Evolutionary conservation across 2,113 vertebrate species (phyloP).

Genomic region (Redunca redunca): DNA sequence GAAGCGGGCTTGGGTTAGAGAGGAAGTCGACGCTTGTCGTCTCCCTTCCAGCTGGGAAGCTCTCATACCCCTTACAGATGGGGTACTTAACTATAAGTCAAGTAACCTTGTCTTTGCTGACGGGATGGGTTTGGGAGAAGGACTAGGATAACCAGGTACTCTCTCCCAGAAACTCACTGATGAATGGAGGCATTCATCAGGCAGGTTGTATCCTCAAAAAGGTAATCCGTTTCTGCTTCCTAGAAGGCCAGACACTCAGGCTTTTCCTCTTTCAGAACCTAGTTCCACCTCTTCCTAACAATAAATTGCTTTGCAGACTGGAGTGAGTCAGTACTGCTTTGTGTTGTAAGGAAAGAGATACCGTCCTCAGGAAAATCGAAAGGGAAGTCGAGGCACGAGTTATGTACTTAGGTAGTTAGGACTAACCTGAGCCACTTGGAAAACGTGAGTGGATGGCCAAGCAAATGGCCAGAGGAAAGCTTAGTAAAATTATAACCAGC

Average conservation of each 20-base stretch:
- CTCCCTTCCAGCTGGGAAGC: accelerated
- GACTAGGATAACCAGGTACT: neutral
- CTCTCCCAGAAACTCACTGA: neutral
- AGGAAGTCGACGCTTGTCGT: neutral
- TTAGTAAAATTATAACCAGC: neutral
- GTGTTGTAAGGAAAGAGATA: neutral
- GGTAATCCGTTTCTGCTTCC: neutral
- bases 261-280: neutral
- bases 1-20: neutral
- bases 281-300: neutral
- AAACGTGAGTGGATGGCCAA: neutral
- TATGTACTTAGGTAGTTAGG: neutral
- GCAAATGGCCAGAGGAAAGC: neutral
- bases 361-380: neutral
- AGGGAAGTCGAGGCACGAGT: neutral
- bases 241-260: neutral
- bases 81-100: neutral
- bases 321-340: neutral
- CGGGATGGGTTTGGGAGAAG: accelerated
- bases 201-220: neutral
- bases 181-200: neutral
- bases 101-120: neutral
- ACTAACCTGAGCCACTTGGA: neutral
- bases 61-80: accelerated
- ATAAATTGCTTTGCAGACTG: neutral